These are phyloP conservation scores for Terrapene triunguis DNA, from an alignment of 2,113 vertebrate species.

Conservation along the genomic window DNA sequence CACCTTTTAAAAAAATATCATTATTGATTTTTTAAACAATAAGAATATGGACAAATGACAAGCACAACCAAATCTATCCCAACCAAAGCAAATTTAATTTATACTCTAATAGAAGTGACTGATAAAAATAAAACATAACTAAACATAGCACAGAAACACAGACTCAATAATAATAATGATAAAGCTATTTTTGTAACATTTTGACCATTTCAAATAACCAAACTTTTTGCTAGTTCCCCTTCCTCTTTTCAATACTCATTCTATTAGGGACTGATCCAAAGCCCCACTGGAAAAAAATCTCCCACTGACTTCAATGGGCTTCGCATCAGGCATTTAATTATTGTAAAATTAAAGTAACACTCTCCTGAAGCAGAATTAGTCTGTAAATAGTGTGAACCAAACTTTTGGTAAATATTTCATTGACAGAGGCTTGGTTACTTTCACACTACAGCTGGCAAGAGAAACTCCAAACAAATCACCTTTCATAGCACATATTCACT, in stretches of 20 bases:
- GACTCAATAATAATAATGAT: neutral
- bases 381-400: neutral
- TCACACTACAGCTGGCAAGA: conserved; percentile 39
- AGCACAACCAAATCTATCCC: neutral
- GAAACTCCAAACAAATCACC: conserved; percentile 43
- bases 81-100: neutral
- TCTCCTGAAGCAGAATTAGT: neutral
- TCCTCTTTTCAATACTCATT: neutral
- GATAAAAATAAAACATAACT: neutral
- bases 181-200: neutral
- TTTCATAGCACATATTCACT: conserved; percentile 26
- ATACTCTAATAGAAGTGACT: neutral
- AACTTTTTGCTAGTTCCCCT: neutral
- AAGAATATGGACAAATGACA: neutral
- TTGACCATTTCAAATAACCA: neutral
- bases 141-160: neutral
- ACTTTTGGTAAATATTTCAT: neutral
- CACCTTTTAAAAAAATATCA: neutral
- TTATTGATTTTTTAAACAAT: neutral
- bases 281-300: neutral
- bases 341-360: neutral
- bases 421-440: conserved; percentile 38
- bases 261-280: neutral
- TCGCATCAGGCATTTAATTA: neutral
- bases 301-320: neutral